Percentiles rank a stretch among this genome's conserved stretches.
These are phyloP conservation scores for Hylyphantes graminicola DNA, from an alignment of 1,140 invertebrate species.

Conservation along the genomic window DNA sequence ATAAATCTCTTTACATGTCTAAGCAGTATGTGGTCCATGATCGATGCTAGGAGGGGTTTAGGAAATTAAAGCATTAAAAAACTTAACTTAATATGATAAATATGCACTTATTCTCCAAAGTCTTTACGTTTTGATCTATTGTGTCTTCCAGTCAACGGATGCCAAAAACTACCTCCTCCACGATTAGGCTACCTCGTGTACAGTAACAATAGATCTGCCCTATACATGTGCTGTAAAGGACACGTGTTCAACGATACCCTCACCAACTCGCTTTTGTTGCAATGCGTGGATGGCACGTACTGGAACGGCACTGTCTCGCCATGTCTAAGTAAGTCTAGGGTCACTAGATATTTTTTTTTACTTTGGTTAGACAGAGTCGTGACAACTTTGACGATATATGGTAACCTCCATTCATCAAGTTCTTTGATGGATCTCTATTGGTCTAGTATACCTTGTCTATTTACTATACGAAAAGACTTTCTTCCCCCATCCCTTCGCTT, in stretches of 20 bases:
- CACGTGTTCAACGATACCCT: constrained; percentile 73
- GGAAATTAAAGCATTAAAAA: no score
- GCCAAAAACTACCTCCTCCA: constrained; percentile 71
- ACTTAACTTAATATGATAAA: background rate
- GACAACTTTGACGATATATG: no score
- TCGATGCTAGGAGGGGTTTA: no score
- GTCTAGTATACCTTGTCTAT: no score
- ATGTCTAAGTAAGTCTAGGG: constrained; percentile 73
- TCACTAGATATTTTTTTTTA: no score
- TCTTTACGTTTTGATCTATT: background rate
- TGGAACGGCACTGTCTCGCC: constrained; percentile 73
- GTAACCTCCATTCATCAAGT: no score
- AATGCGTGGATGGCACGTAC: constrained; percentile 72
- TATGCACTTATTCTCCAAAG: background rate
- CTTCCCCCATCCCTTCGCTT: no score
- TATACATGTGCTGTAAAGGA: constrained; percentile 74
- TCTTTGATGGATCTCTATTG: no score
- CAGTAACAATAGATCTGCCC: constrained; percentile 70
- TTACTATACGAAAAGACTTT: no score
- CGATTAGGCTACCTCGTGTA: constrained; percentile 73
- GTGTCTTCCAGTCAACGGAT: constrained; percentile 71
- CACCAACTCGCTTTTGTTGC: constrained; percentile 69
- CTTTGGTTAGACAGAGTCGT: no score
- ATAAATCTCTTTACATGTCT: no score
- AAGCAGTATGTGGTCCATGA: no score